These are phyloP conservation scores for Hypselothyrea guttata DNA, from an alignment of 2,888 invertebrate genomes.

Conservation along the genomic window DNA sequence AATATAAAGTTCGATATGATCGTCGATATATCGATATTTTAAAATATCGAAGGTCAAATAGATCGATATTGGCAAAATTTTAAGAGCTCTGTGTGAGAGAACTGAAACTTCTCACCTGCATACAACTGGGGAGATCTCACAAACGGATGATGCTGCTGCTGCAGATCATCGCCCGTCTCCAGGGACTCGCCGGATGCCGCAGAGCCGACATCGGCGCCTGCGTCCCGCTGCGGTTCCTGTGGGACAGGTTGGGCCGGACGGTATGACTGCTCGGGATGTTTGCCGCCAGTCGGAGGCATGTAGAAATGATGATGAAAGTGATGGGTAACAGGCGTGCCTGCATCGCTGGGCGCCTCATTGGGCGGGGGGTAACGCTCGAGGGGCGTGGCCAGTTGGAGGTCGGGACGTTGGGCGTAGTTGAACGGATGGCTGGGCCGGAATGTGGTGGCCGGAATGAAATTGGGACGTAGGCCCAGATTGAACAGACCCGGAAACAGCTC, in stretches of 20 bases:
- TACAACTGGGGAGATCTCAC: slow-evolving; percentile 61
- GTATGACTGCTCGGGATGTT: slow-evolving; percentile 25
- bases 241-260: no score
- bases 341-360: slow-evolving; percentile 18
- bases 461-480: slow-evolving; percentile 54
- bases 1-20: no score
- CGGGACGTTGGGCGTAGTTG: slow-evolving; percentile 59
- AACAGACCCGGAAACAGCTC: slow-evolving; percentile 66
- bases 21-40: no score
- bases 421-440: slow-evolving; percentile 77
- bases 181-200: slow-evolving; percentile 54
- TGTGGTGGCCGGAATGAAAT: slow-evolving; percentile 74
- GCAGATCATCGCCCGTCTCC: slow-evolving; percentile 43
- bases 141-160: slow-evolving; percentile 48
- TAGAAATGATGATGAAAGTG: slow-evolving; percentile 83
- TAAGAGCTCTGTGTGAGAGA: no score
- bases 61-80: no score
- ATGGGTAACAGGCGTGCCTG: slow-evolving; percentile 67
- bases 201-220: no score
- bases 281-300: slow-evolving; percentile 57
- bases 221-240: no score
- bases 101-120: slow-evolving; percentile 25
- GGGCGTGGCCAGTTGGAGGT: slow-evolving; percentile 26
- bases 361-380: slow-evolving; percentile 38
- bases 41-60: no score